Evolutionary conservation across 2,888 invertebrate species (phyloP), one percentile per base, ranked within the genome.

Genomic region (Tricholauxania praeusta): DNA sequence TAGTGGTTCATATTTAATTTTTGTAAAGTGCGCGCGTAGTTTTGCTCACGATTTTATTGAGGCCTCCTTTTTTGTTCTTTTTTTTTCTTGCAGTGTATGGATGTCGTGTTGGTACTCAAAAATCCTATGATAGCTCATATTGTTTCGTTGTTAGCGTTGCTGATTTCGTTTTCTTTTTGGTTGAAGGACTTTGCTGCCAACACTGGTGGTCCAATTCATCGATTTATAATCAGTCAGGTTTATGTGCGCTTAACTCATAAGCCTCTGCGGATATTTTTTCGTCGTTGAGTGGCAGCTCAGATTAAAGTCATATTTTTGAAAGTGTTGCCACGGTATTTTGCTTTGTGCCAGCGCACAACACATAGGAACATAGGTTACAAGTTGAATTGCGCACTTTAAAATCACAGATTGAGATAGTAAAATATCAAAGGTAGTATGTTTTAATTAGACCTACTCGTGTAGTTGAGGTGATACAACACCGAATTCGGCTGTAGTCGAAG

Each of bases 171-270:
- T 55, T 14, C n/a, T n/a, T 55, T 55, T 28, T 57, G 57, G 12
- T 57, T 47, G 63, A 63, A 63, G 63, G 63, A 47, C 17, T 63
- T 17, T 48, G 63, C 48, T 63, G 47, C 19, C 47, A 47, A 47
- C 47, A 63, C 47, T 47, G 63, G 63, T 63, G 63, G 63, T 63
- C 63, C 63, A 57, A 57, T 57, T 14, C 57, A 57, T 57, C 57
- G 57, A 57, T 57, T 57, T 22, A 15, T 14, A 57, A 57, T 57
- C 57, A 57, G 57, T 22, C 28, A 14, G 57, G 22, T 28, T 57
- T 7, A 28, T 57, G 15, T 57, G 57, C 22, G 57, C 28, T 57
- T 22, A 57, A 28, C 57, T 57, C 57, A 57, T 57, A 57, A 57
- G 19, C 22, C 22, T 28, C 28, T 57, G 28, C 22, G 57, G 22